Conservation (phyloP, 1,140 invertebrate genomes). For the Sminthurides bifidus region DNA sequence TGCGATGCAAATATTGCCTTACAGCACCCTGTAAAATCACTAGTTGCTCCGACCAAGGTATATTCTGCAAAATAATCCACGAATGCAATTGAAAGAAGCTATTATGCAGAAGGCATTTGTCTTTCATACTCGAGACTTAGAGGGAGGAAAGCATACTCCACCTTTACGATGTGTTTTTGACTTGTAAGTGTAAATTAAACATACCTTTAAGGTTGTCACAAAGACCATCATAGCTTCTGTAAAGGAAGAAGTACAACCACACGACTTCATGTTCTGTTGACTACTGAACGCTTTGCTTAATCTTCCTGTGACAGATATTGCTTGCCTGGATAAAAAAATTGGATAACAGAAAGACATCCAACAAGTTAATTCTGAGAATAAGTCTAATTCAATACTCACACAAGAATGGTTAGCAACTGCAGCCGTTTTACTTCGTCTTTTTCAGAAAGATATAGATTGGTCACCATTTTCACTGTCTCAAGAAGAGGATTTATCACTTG, state of each 20-base stretch:
- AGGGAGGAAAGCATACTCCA: background rate
- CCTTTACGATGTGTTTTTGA: too few species aligned
- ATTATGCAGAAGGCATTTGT: constrained; percentile 6
- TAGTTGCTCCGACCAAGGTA: constrained; percentile 24
- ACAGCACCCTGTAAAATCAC: constrained; percentile 38
- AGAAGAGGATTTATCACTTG: constrained; percentile 40
- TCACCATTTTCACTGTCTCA: constrained; percentile 37
- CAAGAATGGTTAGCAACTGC: constrained; percentile 6
- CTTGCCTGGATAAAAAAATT: constrained; percentile 34
- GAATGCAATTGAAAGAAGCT: background rate
- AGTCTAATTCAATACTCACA: constrained; percentile 9
- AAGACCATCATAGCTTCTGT: constrained; percentile 44
- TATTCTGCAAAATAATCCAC: constrained; percentile 1
- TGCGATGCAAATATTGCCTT: constrained; percentile 47
- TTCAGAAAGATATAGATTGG: constrained; percentile 35
- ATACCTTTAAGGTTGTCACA: constrained; percentile 40
- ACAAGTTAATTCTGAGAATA: background rate
- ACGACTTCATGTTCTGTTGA: constrained; percentile 44
- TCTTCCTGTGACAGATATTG: constrained; percentile 45
- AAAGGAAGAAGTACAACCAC: constrained; percentile 43
- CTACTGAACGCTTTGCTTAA: constrained; percentile 49
- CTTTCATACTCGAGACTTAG: background rate
- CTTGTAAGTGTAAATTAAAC: constrained; percentile 2
- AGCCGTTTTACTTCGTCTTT: constrained; percentile 33
- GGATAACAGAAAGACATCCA: background rate